Evolutionary conservation across 1,140 invertebrate species (phyloP), one percentile per base, ranked within the genome.

Genomic region (Platorchestia sp.): DNA sequence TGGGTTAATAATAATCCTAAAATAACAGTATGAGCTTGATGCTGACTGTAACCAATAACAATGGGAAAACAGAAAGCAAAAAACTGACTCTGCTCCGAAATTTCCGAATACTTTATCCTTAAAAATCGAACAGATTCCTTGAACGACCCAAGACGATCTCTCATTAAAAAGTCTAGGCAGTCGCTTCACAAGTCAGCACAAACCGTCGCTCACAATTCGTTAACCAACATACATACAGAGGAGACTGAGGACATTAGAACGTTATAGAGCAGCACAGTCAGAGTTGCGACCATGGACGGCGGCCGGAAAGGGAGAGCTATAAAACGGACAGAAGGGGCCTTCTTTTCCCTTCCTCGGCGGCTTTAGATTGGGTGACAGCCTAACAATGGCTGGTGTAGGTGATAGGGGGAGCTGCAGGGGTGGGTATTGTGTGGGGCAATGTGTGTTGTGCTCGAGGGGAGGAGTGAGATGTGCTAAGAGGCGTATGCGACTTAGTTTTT

Each of bases 311-410:
- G 59, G 59, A 75, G 59, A 75, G 10, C 59, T 36, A 75, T 75
- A 75, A 75, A 75, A 75, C 59, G 59, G 59, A 75, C 59, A 75
- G 59, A 75, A 75, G 59, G 59, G 59, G 59, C 59, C 59, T 75
- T 75, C 59, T 75, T 75, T 75, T 75, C 59, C 59, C 59, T 75
- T 75, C 59, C 59, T 10, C 27, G 59, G 59, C 1, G 59, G 59
- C 59, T 75, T 75, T 75, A 75, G 59, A 75, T 75, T 75, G 59
- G 59, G 59, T 75, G 59, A 75, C 59, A 75, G 59, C 59, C 59
- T 75, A 36, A 75, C 59, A 75, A 75, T 75, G 59, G 59, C 59
- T 75, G 59, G 10, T 75, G 59, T 75, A 75, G 59, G 59, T 75
- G 59, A 75, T 75, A 75, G 59, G 59, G 59, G 59, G 27, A 36